Evolutionary conservation across 2,888 invertebrate genomes (phyloP).

Genomic region (Laothoe populi): DNA sequence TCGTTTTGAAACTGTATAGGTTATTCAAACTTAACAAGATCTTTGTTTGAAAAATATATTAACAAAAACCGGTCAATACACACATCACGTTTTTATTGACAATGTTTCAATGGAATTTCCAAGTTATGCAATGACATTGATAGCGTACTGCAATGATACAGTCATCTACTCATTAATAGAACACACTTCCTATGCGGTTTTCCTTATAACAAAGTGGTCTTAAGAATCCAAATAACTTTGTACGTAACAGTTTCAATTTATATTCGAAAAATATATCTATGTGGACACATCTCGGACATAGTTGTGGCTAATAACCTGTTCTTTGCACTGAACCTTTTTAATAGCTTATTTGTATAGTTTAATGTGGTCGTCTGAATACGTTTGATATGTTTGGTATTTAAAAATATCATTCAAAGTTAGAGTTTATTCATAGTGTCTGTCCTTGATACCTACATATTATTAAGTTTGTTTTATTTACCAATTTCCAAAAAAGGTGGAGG

Average conservation of each 20-base stretch:
- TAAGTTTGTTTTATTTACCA: too few relatives aligned
- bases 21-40: background rate
- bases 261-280: background rate
- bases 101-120: background rate
- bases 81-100: background rate
- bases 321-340: background rate
- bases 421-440: too few relatives aligned
- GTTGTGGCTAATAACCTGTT: background rate
- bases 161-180: background rate
- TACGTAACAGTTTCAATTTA: background rate
- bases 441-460: too few relatives aligned
- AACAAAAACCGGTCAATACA: background rate
- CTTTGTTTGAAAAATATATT: background rate
- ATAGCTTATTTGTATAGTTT: too few relatives aligned
- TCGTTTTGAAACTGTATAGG: background rate
- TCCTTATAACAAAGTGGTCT: background rate
- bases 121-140: background rate
- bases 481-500: too few relatives aligned
- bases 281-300: background rate
- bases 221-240: background rate
- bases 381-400: too few relatives aligned
- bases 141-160: background rate
- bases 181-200: background rate
- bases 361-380: too few relatives aligned
- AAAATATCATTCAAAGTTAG: too few relatives aligned